Evolutionary conservation across 2,888 invertebrate genomes (phyloP).

Genomic region (Mycalesis mineus): DNA sequence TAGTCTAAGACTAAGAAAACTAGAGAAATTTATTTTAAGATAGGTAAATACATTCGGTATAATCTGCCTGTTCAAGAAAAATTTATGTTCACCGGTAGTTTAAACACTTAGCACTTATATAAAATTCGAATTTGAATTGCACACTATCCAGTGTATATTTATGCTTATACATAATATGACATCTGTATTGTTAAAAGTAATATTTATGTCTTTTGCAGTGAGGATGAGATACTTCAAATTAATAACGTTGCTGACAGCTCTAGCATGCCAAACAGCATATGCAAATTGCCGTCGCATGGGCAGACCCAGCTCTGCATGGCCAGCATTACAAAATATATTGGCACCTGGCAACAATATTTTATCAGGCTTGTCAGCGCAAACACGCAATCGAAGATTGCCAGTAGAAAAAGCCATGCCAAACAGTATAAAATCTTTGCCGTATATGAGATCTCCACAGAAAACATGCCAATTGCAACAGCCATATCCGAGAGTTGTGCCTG

Average conservation of each 20-base stretch:
- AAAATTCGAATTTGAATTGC: no score
- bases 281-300: constrained; percentile 23
- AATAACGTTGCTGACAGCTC: constrained; percentile 12
- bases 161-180: no score
- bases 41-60: no score
- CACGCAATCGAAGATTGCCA: constrained; percentile 15
- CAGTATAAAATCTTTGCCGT: constrained; percentile 10
- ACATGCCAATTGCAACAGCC: constrained; percentile 12
- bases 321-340: constrained; percentile 39
- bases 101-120: no score
- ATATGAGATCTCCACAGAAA: constrained; percentile 13
- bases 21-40: no score
- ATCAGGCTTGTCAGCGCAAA: constrained; percentile 22
- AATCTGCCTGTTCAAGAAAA: no score
- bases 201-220: neutral
- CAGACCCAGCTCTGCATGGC: constrained; percentile 24
- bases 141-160: no score
- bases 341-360: constrained; percentile 37
- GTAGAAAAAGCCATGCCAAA: constrained; percentile 20
- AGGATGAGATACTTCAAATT: constrained; percentile 21
- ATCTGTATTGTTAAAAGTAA: no score
- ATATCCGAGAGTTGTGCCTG: neutral
- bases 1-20: no score
- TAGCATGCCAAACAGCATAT: constrained; percentile 8
- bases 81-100: no score